Evolutionary conservation across 2,113 vertebrate species (phyloP).

Genomic region (Dicaeum eximium): DNA sequence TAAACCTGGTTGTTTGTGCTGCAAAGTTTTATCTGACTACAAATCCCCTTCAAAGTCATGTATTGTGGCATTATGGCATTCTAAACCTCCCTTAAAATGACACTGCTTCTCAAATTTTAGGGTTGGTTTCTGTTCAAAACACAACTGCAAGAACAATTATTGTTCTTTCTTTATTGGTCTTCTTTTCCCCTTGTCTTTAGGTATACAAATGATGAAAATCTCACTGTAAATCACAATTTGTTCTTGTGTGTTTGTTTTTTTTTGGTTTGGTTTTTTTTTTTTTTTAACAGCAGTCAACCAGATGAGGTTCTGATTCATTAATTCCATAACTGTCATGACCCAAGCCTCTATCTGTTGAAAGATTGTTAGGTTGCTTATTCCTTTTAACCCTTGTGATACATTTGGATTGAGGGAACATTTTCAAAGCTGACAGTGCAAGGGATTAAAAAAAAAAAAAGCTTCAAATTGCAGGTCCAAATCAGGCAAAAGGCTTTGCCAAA

Average conservation of each 20-base stretch:
- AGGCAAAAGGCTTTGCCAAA: neutral
- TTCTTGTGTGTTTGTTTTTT: neutral
- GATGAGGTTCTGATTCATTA: neutral
- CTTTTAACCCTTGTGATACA: constrained; percentile 28
- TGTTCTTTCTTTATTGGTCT: neutral
- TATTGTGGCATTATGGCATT: neutral
- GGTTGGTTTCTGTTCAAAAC: neutral
- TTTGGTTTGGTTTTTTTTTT: neutral
- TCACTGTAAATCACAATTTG: neutral
- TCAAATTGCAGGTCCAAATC: neutral
- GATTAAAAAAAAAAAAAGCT: neutral
- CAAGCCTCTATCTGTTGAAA: neutral
- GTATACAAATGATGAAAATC: neutral
- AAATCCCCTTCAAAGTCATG: neutral
- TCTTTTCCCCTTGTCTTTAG: neutral
- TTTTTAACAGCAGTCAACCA: neutral
- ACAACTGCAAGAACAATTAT: neutral
- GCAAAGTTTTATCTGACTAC: neutral
- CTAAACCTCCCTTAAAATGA: neutral
- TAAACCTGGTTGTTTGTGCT: neutral
- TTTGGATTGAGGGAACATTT: constrained; percentile 36
- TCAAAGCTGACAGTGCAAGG: constrained; percentile 13
- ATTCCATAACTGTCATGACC: neutral
- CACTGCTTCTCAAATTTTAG: neutral
- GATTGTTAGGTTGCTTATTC: neutral